Evolutionary conservation across 2,888 invertebrate genomes (phyloP), one percentile per base, ranked within the genome.

Genomic region (Gerosis bhagava): DNA sequence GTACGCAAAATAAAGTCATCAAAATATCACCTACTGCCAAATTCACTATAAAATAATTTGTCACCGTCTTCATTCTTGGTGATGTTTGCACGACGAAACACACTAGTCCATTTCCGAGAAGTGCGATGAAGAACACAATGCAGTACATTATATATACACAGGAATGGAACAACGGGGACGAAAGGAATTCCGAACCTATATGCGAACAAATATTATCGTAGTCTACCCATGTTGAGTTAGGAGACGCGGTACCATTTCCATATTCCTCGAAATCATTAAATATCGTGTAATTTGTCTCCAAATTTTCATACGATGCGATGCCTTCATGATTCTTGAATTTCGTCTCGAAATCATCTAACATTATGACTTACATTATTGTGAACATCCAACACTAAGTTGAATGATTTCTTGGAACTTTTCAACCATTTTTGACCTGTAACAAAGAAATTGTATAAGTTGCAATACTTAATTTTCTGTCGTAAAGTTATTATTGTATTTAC

Each of bases 21-120:
- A 97, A 82, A 50, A 98, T 93, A 73, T 98, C 98, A 26, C 97
- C 96, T 25, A 97, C 90, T 0, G 97, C 97, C 56, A 98, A 86
- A 76, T 96, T 96, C 69, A 95, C 94, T 67, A 98, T 96, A 76
- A 97, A 97, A 77, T 93, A 96, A 77, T 98, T 98, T 28, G 97
- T 97, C 2, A 97, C 96, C 0, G 97, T 97, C 63, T 95, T 92
- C 97, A 97, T 97, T 25, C 95, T 91, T 0, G 95, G 94, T 8
- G 94, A 94, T 3, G 93, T 92, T 56, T 94, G 90, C 0, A 98
- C 96, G 15, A 97, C 95, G 74, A 95, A 97, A 74, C 96, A 96
- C 13, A 98, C 96, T 35, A 94, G 89, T 39, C 93, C 93, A 67
- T 95, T 95, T 10, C 95, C 96, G 4, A 93, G 62, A 7, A 95